Conservation (phyloP, 2,797 vertebrate species). For the Esox lucius region DNA sequence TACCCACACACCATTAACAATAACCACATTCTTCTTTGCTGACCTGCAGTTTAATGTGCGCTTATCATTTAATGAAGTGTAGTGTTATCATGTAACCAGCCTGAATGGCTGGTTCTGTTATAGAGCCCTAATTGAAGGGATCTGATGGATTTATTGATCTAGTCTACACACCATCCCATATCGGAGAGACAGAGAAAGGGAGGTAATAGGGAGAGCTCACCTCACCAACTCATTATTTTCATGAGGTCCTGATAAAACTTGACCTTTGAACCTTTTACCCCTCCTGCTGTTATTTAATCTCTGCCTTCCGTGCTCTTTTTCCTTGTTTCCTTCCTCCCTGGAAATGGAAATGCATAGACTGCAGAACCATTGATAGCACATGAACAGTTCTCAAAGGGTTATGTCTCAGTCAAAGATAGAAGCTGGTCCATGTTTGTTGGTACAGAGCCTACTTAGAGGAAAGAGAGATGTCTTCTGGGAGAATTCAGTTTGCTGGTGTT, state of each 20-base stretch:
- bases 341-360: not conserved
- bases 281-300: conserved; percentile 28
- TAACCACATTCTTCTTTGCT: conserved; percentile 44
- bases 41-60: conserved; percentile 66
- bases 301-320: not conserved
- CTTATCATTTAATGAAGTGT: conserved; percentile 77
- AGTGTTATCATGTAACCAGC: conserved; percentile 50
- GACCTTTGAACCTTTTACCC: not conserved
- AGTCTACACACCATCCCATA: conserved; percentile 38
- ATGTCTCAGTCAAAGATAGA: conserved; percentile 31
- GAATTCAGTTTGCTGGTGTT: conserved; percentile 21
- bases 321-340: not conserved
- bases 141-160: conserved; percentile 65
- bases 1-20: not conserved
- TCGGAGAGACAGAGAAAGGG: conserved; percentile 15
- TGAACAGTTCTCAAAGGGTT: conserved; percentile 7
- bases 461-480: not conserved
- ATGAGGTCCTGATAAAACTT: not conserved
- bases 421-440: not conserved
- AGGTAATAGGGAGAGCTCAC: not conserved
- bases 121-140: conserved; percentile 51
- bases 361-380: conserved; percentile 14
- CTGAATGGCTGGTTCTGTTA: conserved; percentile 34
- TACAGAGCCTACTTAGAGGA: not conserved
- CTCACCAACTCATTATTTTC: not conserved